Evolutionary conservation across 2,113 vertebrate species (phyloP), one percentile per base, ranked within the genome.

Genomic region (Uria lomvia): DNA sequence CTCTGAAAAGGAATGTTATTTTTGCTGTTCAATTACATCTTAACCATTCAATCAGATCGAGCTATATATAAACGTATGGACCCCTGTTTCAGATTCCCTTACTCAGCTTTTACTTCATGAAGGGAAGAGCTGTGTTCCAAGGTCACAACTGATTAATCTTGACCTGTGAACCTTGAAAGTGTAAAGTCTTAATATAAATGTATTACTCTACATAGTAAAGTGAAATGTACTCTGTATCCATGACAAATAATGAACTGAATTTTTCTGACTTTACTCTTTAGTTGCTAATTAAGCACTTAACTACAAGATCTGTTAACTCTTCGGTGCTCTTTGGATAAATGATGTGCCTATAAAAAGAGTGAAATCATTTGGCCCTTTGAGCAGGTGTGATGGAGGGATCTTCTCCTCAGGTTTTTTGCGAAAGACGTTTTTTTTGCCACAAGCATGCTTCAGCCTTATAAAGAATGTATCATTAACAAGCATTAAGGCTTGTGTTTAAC

Each of bases 71-170:
- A 87, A 96, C 0, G 30, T 82, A 82, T 38, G 62, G 97, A 67
- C 77, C 56, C 85, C 74, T 32, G 40, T 47, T 90, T 86, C 75
- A 92, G 87, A 86, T 86, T 94, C 86, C 88, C 92, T 95, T 93
- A 94, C 90, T 96, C 95, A 95, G 97, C 96, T 95, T 76, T 94
- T 86, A 26, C 77, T 72, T 53, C 88, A 36, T 30, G 56, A 95
- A 67, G 62, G 83, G 75, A 65, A 80, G 86, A 92, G 90, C 68
- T 40, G 23, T 49, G 53, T 80, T 67, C 88, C 95, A 97, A 97
- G 97, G 97, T 97, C 96, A 94, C 70, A 47, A 32, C 77, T 96
- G 96, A 97, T 98, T 96, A 96, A 96, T 96, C 94, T 79, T 93
- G 87, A 96, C 95, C 95, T 1, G 2, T 50, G 94, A 96, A 94